phyloP scores from a whole-genome alignment of 2,797 vertebrate species.

The Erpetoichthys calabaricus region DNA sequence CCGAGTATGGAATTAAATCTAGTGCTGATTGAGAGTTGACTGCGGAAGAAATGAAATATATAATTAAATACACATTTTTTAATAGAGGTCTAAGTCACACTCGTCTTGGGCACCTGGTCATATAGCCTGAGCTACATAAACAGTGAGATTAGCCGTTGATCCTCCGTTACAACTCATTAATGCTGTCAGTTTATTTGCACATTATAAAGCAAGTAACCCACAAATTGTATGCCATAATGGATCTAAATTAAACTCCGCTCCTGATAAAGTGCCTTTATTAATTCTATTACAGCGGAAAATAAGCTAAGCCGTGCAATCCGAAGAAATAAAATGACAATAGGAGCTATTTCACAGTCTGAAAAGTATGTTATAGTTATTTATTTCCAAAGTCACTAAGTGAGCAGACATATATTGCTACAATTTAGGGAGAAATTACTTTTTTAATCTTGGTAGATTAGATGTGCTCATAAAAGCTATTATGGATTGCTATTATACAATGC shows the following conservation, averaged over 20 bases:
- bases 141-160: slow-evolving; percentile 34
- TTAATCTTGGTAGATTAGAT: too few relatives aligned
- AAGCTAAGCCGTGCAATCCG: neutral
- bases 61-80: neutral
- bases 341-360: neutral
- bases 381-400: too few relatives aligned
- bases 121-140: slow-evolving; percentile 16
- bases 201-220: slow-evolving; percentile 41
- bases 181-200: slow-evolving; percentile 37
- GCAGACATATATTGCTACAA: neutral
- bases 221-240: slow-evolving; percentile 44
- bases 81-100: neutral
- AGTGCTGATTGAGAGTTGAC: neutral
- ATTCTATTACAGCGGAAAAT: slow-evolving; percentile 21
- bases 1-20: too few relatives aligned
- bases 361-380: neutral
- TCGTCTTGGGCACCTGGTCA: neutral
- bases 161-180: slow-evolving; percentile 27
- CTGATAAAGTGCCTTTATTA: slow-evolving; percentile 34
- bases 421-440: neutral
- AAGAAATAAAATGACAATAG: neutral
- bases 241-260: slow-evolving; percentile 37
- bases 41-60: neutral
- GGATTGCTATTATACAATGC: too few relatives aligned
- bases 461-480: too few relatives aligned